These are phyloP conservation scores for Hapalemur alaotrensis DNA, from an alignment of 2,797 vertebrate species.

Conservation along the genomic window DNA sequence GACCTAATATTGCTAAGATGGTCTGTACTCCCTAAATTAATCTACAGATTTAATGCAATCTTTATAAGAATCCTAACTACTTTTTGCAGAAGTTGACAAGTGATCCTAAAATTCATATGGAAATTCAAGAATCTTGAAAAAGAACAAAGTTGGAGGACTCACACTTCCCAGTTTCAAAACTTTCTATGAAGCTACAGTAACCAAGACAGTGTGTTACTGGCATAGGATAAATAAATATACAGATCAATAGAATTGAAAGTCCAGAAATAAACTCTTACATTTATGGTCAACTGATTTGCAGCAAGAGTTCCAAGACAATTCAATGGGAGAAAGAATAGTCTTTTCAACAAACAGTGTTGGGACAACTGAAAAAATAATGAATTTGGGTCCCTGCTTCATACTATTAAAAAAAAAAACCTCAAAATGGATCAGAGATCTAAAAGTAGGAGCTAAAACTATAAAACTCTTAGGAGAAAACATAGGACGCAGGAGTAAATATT, in stretches of 20 bases:
- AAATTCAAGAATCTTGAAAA: slow-evolving; percentile 27
- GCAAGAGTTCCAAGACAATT: slow-evolving; percentile 28
- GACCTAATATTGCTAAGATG: not conserved
- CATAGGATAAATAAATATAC: not conserved
- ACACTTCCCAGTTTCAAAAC: slow-evolving; percentile 38
- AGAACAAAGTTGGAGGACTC: not conserved
- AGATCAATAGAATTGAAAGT: not conserved
- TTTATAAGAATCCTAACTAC: not conserved
- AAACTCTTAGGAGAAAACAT: slow-evolving; percentile 7
- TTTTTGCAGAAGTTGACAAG: slow-evolving; percentile 19
- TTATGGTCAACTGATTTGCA: slow-evolving; percentile 1
- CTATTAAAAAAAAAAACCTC: not conserved
- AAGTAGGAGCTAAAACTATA: not conserved
- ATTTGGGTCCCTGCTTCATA: not conserved
- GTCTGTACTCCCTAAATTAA: not conserved
- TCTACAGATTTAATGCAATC: not conserved
- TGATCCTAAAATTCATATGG: slow-evolving; percentile 37
- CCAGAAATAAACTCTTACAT: slow-evolving; percentile 15
- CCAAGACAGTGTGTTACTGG: not conserved
- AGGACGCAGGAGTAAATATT: not conserved
- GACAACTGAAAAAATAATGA: not conserved
- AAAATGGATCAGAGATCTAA: not conserved
- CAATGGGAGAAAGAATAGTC: not conserved
- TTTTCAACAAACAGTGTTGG: not conserved
- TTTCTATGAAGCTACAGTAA: not conserved